Base-by-base conservation (phyloP, 2,797 vertebrate genomes). In the Rhinophrynus dorsalis region DNA sequence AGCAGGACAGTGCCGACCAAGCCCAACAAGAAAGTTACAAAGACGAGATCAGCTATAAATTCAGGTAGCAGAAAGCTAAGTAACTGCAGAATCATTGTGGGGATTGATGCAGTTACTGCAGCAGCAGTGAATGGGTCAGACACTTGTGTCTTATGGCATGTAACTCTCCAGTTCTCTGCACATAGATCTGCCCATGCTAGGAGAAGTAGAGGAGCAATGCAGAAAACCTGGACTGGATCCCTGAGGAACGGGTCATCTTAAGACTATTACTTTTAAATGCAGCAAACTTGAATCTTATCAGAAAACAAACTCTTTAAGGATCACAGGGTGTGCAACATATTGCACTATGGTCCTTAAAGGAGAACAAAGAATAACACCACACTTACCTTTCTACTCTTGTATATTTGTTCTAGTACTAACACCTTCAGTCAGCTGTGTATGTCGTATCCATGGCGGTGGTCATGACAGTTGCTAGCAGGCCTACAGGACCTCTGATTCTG, bases 51-150 rank as follows among this genome's bases (percentile, higher is more conserved):
- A 0, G 60, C 29, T 2, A 70, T 4, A 10, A 62, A n/a, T 38
- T 64, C 68, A 0, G 68, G 68, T 13, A 71, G 6, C 30, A 71
- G 33, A 2, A 35, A 6, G 5, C 35, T 10, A 5, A 71, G 38
- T n/a, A 71, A 2, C 40, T 18, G 5, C 27, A 71, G 59, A 5
- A 71, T 54, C 68, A 71, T 71, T 30, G 17, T 56, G 59, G 17
- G 15, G n/a, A 7, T 11, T 8, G 21, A 5, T 15, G n/a, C 7
- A 3, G 17, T 21, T 24, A 7, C 21, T 24, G 23, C 11, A 26
- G 55, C 21, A 27, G 24, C 57, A 17, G 5, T 13, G 13, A 58
- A 21, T 26, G 20, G 9, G 1, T 3, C 56, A 52, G 56, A 4
- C 18, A 13, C 15, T 44, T 15, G 7, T 11, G 54, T 17, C 51